Evolutionary conservation across 2,888 invertebrate species (phyloP).

Genomic region (Chloroclysta siterata): DNA sequence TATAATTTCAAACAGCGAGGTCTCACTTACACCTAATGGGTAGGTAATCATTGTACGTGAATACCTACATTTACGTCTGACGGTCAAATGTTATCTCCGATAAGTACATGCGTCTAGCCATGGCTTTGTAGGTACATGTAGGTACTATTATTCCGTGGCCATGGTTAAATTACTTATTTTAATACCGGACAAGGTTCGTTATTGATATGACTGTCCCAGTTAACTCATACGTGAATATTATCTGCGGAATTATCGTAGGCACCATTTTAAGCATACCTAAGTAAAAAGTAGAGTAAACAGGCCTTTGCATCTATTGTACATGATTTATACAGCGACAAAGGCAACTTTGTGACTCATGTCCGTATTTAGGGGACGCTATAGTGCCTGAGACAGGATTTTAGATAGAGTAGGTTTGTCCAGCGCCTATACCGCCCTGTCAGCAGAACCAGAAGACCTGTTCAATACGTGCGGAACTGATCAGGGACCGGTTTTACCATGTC

Average conservation of each 20-base stretch:
- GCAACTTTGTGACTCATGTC: too few relatives aligned
- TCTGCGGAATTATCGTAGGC: not conserved
- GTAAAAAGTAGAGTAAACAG: too few relatives aligned
- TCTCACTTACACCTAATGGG: constrained; percentile 35
- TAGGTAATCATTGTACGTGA: constrained; percentile 36
- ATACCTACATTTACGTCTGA: constrained; percentile 37
- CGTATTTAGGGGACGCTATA: too few relatives aligned
- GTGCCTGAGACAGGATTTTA: too few relatives aligned
- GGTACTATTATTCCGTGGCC: constrained; percentile 24
- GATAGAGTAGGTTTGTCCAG: too few relatives aligned
- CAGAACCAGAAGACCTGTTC: too few relatives aligned
- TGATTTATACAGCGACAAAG: too few relatives aligned
- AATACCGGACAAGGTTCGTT: constrained; percentile 17
- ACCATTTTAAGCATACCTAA: not conserved
- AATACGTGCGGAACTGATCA: too few relatives aligned
- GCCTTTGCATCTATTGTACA: too few relatives aligned
- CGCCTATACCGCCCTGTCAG: too few relatives aligned
- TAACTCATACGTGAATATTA: constrained; percentile 13
- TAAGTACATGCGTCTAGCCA: constrained; percentile 12
- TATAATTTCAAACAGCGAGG: constrained; percentile 46
- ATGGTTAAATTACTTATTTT: constrained; percentile 31
- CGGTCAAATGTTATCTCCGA: constrained; percentile 52
- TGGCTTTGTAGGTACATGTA: constrained; percentile 12
- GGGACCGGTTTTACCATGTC: too few relatives aligned
- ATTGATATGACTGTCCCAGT: constrained; percentile 23